Conservation (phyloP, 2,888 invertebrate species). For the Dusona sp. region DNA sequence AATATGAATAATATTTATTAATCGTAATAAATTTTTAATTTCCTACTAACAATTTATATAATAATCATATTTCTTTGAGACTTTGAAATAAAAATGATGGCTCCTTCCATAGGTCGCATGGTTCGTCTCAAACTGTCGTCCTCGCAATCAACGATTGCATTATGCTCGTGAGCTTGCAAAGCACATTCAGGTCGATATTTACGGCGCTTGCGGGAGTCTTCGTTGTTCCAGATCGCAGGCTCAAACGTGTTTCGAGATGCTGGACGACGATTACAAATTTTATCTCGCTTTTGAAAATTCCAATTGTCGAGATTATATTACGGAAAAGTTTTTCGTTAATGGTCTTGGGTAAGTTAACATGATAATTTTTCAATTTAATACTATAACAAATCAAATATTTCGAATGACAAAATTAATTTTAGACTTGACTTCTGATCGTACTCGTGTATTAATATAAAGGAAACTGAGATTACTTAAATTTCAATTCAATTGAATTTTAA, state of each 20-base stretch:
- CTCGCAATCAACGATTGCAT: slow-evolving; percentile 94
- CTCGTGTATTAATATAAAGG: no score
- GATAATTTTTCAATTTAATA: neutral
- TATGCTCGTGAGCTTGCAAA: slow-evolving; percentile 95
- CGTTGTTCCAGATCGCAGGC: slow-evolving; percentile 93
- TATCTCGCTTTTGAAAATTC: slow-evolving; percentile 99
- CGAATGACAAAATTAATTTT: no score
- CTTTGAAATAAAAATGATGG: no score
- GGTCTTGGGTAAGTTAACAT: slow-evolving; percentile 90
- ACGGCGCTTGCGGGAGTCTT: slow-evolving; percentile 94
- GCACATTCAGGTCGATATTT: slow-evolving; percentile 95
- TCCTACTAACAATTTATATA: no score
- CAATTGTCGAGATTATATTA: slow-evolving; percentile 97
- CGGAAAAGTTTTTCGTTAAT: slow-evolving; percentile 98
- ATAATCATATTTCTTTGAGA: no score
- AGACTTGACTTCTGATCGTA: neutral
- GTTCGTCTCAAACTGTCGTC: slow-evolving; percentile 99
- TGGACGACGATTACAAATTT: slow-evolving; percentile 97
- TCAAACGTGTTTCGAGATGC: slow-evolving; percentile 94
- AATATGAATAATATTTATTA: no score
- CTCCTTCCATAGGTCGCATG: slow-evolving; percentile 90
- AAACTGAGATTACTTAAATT: no score
- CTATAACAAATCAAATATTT: no score
- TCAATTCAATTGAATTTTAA: no score
- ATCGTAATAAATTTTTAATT: no score